These are phyloP conservation scores for Ectropis grisescens DNA, from an alignment of 1,140 invertebrate species.

Conservation along the genomic window DNA sequence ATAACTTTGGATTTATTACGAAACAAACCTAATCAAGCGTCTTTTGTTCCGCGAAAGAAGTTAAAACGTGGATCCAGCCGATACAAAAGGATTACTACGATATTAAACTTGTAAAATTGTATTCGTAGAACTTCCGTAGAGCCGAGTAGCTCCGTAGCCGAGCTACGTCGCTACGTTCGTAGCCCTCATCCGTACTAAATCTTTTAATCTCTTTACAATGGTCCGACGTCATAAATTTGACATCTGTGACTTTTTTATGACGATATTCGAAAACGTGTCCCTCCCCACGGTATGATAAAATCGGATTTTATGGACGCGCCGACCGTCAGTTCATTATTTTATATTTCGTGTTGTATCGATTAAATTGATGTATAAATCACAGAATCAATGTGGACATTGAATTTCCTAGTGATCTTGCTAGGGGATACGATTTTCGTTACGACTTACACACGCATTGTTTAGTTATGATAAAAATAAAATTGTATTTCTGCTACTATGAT, in stretches of 20 bases:
- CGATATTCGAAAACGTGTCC: conserved; percentile 66
- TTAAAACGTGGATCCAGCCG: too few relatives aligned
- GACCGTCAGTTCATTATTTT: conserved; percentile 61
- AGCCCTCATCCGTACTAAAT: conserved; percentile 48
- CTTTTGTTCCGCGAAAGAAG: too few relatives aligned
- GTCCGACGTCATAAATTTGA: conserved; percentile 67
- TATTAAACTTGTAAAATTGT: too few relatives aligned
- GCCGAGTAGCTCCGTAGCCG: conserved; percentile 22
- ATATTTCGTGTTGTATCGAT: conserved; percentile 47
- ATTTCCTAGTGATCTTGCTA: too few relatives aligned
- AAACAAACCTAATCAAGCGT: too few relatives aligned
- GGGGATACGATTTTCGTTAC: too few relatives aligned
- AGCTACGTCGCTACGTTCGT: conserved; percentile 6
- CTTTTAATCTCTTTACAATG: conserved; percentile 68
- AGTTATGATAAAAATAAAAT: too few relatives aligned
- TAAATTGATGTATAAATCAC: conserved; percentile 39
- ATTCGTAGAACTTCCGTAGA: conserved; percentile 24
- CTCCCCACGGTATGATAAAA: conserved; percentile 65
- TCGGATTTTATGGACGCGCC: conserved; percentile 59
- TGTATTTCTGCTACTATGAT: too few relatives aligned
- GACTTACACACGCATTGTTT: too few relatives aligned
- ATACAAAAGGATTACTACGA: too few relatives aligned
- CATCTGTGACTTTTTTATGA: conserved; percentile 69
- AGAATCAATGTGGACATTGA: too few relatives aligned
- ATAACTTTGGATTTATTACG: too few relatives aligned